phyloP scores from a whole-genome alignment of 2,797 vertebrate species.

The Pipistrellus nathusii region DNA sequence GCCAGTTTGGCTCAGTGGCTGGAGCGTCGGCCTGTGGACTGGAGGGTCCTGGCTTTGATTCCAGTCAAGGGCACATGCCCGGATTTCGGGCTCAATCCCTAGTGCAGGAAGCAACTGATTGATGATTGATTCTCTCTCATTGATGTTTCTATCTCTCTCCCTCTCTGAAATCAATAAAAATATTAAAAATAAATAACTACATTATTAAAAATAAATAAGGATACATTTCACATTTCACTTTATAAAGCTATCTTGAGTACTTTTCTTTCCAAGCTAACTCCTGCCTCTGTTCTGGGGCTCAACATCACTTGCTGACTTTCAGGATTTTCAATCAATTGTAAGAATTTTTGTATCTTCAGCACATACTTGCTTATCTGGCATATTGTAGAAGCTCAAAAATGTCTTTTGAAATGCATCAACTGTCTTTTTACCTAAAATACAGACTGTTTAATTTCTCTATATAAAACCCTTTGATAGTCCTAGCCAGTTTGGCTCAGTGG shows the following conservation, averaged over 20 bases:
- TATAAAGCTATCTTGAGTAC: background rate
- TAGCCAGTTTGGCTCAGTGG: too few species aligned
- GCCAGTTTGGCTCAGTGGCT: too few species aligned
- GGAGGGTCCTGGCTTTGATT: too few species aligned
- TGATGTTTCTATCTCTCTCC: too few species aligned
- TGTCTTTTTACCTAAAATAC: constrained; percentile 53
- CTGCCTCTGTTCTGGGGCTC: background rate
- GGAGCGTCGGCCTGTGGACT: too few species aligned
- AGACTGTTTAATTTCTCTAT: background rate
- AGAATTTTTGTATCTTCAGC: background rate
- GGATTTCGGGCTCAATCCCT: too few species aligned
- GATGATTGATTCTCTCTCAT: too few species aligned
- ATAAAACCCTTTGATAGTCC: constrained; percentile 20
- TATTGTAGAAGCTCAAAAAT: background rate
- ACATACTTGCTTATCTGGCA: background rate
- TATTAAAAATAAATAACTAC: too few species aligned
- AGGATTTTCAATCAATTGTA: constrained; percentile 7
- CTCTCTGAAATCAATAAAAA: background rate
- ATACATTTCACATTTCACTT: background rate
- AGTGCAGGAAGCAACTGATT: too few species aligned
- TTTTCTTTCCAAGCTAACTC: background rate
- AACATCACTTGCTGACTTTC: background rate
- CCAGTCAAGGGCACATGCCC: too few species aligned
- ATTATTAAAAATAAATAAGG: too few species aligned
- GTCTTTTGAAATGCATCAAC: constrained; percentile 19